A percentile compares a stretch with the other conserved stretches of the same genome.
Evolutionary conservation across 2,888 invertebrate species (phyloP).

Genomic region (Tinea trinotella): DNA sequence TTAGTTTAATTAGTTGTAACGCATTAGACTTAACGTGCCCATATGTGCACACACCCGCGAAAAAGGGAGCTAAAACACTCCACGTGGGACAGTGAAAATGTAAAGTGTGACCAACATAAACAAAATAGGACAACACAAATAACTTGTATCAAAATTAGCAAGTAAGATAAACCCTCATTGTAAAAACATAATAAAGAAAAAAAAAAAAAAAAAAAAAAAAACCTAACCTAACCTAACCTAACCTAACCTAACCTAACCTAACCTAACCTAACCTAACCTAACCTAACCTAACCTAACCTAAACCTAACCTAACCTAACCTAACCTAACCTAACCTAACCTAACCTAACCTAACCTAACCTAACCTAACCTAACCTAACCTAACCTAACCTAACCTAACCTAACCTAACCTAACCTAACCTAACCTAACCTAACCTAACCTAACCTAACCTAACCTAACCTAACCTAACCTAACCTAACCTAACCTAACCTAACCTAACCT

Average conservation of each 20-base stretch:
- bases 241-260: constrained; percentile 10
- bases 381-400: constrained; percentile 20
- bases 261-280: constrained; percentile 10
- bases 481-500: constrained; percentile 19
- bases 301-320: constrained; percentile 20
- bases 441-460: constrained; percentile 24
- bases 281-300: constrained; percentile 18
- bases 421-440: constrained; percentile 24
- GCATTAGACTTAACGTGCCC: no score
- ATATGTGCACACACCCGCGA: no score
- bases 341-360: constrained; percentile 20
- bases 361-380: constrained; percentile 20
- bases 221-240: constrained; percentile 9
- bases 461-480: constrained; percentile 21
- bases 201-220: no score
- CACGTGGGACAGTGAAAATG: no score
- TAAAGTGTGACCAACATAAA: no score
- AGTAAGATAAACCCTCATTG: no score
- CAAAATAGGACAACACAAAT: no score
- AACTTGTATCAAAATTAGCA: no score
- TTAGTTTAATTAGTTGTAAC: no score
- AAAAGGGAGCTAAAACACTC: no score
- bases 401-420: constrained; percentile 19
- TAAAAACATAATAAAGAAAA: no score
- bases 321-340: constrained; percentile 19